These are phyloP conservation scores for Echinops telfairi DNA, from an alignment of 2,113 vertebrate genomes.

Conservation along the genomic window DNA sequence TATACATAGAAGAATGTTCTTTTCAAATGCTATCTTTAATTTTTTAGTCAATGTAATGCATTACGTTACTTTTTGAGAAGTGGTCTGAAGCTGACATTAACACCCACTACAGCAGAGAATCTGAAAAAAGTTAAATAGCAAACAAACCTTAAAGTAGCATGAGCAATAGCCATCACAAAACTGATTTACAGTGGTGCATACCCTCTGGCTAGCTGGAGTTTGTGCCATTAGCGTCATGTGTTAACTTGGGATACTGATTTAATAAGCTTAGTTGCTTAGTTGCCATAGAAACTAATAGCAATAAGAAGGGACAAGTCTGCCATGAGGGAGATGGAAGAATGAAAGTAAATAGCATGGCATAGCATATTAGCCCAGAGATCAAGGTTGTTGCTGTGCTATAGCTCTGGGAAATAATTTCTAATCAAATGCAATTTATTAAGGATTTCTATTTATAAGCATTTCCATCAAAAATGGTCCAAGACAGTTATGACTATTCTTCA, in stretches of 20 bases:
- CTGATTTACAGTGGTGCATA: constrained; percentile 27
- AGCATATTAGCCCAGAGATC: neutral
- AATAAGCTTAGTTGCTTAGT: constrained; percentile 65
- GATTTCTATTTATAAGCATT: constrained; percentile 56
- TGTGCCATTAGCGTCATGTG: constrained; percentile 40
- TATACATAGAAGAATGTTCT: neutral
- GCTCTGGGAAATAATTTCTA: constrained; percentile 42
- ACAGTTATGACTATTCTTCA: neutral
- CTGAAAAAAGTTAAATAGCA: constrained; percentile 17
- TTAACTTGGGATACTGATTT: constrained; percentile 58
- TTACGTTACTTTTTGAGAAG: neutral
- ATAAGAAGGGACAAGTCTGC: neutral
- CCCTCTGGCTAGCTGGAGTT: constrained; percentile 21
- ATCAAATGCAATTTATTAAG: neutral
- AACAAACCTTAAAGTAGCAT: neutral
- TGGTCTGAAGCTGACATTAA: neutral
- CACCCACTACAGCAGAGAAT: constrained; percentile 26
- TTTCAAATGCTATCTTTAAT: neutral
- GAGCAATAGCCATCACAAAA: neutral
- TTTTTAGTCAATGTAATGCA: neutral
- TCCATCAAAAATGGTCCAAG: neutral
- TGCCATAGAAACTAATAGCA: constrained; percentile 69
- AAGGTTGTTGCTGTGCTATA: neutral
- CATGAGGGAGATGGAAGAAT: constrained; percentile 33
- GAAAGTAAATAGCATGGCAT: constrained; percentile 13